A percentile compares a stretch with the other conserved stretches of the same genome.
Evolutionary conservation across 2,888 invertebrate genomes (phyloP).

Genomic region (Macaria liturata): DNA sequence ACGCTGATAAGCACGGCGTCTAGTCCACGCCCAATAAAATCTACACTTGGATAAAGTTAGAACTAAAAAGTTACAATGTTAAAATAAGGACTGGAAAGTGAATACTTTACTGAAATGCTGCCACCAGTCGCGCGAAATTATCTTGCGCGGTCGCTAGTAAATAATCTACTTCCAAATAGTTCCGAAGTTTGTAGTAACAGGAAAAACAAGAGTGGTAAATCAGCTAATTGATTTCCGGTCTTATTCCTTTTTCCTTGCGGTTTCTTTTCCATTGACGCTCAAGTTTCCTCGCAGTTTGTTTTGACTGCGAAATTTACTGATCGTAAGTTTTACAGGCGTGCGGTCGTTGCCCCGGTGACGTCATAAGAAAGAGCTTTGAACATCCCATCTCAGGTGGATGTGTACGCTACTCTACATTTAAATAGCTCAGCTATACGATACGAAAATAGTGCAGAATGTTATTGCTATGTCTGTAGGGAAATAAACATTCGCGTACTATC

Average conservation of each 20-base stretch:
- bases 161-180: conserved; percentile 42
- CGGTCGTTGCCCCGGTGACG: conserved; percentile 69
- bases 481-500: conserved; percentile 20
- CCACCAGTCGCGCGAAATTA: no score
- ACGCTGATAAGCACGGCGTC: conserved; percentile 37
- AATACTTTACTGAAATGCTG: no score
- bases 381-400: conserved; percentile 40
- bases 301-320: conserved; percentile 71
- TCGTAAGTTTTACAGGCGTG: conserved; percentile 59
- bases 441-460: conserved; percentile 16
- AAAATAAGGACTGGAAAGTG: no score
- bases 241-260: conserved; percentile 28
- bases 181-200: conserved; percentile 43
- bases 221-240: conserved; percentile 33
- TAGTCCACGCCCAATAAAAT: no score
- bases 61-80: no score
- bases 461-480: conserved; percentile 14
- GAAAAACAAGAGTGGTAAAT: conserved; percentile 46
- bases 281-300: conserved; percentile 52
- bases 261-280: conserved; percentile 34
- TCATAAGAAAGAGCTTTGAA: conserved; percentile 51
- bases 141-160: conserved; percentile 22
- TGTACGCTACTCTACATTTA: conserved; percentile 13
- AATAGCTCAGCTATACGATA: conserved; percentile 11
- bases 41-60: no score